Base-by-base conservation (phyloP, 53 echinoderm and acorn worm genomes). In the Echinarachnius parma region DNA sequence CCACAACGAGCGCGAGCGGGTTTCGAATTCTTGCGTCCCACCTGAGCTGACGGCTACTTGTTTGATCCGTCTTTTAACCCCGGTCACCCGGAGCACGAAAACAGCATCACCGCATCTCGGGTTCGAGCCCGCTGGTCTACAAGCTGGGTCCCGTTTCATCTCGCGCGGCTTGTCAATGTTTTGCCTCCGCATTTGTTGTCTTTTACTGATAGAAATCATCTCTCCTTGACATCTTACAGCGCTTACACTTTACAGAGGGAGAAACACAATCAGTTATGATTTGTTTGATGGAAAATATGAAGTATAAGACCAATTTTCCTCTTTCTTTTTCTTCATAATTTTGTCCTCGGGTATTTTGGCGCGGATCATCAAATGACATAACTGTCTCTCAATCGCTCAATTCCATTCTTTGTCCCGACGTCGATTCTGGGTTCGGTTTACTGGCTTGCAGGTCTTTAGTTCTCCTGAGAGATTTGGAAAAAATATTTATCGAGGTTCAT, bases 401-500 rank as follows among this genome's bases (percentile, higher is more conserved):
- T n/a, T n/a, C n/a, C n/a, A n/a, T n/a, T n/a, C n/a, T 68, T 68
- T 36, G 28, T 68, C 65, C 29, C 46, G 20, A 52, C 32, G 30
- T 33, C 34, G 11, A 32, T 52, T 32, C 52, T 33, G 68, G 68
- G 68, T 52, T 68, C 52, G 20, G 50, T 68, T 68, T 68, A 68
- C 68, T 50, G 34, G 9, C 68, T 68, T 31, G 50, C 22, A 52
- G 68, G 68, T 29, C n/a, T n/a, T 50, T 68, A 52, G 52, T 52
- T 9, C 68, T 50, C 68, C 1, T 21, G 52, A 48, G 68, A 68
- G 52, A 68, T 31, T 49, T 22, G 32, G n/a, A 29, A 52, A 68
- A 68, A 68, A 68, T 68, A 68, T 68, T 49, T 50, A 68, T 68
- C 5, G 29, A 25, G 35, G 68, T 68, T 68, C 68, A 68, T 50